Evolutionary conservation across 2,888 invertebrate species (phyloP), one percentile per base, ranked within the genome.

Genomic region (Arge pagana): DNA sequence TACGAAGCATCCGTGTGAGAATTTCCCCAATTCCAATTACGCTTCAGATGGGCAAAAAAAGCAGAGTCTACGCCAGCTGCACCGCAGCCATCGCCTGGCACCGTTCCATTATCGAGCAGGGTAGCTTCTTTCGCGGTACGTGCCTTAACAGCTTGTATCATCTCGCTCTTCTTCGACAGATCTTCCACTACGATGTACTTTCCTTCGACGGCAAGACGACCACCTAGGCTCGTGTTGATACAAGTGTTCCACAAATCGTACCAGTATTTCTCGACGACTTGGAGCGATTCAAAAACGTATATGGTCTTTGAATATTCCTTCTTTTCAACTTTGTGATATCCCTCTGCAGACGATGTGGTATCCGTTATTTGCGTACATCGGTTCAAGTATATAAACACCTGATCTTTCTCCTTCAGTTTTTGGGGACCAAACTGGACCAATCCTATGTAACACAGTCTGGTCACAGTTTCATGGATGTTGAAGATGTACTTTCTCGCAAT

Each of bases 41-140:
- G 79, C 53, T 82, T 82, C 3, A 85, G 70, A 64, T 86, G 86
- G 0, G 85, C 76, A 77, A 85, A 90, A 15, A 90, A 77, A 0
- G 83, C 79, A 0, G 89, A 86, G 68, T 90, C 88, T 0, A 89
- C 76, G 0, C 91, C 90, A 10, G 83, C 88, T 0, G 89, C 88
- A 1, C 89, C 89, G 50, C 80, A 76, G 3, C 79, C 78, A 77
- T 92, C 89, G 0, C 92, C 92, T 0, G 90, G 90, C 24, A 88
- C 77, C 4, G 75, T 66, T 0, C 87, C 88, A 4, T 61, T 72
- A 61, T 88, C 87, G 33, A 76, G 66, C 5, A 66, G 63, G 0
- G 64, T 19, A 2, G 83, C 81, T 53, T 81, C 79, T 1, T 79
- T 74, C 0, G 79, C 71, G 1, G 69, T 65, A 48, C 78, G 78